These are phyloP conservation scores for Chrysocyon brachyurus DNA, from an alignment of 2,797 vertebrate genomes.

Conservation along the genomic window DNA sequence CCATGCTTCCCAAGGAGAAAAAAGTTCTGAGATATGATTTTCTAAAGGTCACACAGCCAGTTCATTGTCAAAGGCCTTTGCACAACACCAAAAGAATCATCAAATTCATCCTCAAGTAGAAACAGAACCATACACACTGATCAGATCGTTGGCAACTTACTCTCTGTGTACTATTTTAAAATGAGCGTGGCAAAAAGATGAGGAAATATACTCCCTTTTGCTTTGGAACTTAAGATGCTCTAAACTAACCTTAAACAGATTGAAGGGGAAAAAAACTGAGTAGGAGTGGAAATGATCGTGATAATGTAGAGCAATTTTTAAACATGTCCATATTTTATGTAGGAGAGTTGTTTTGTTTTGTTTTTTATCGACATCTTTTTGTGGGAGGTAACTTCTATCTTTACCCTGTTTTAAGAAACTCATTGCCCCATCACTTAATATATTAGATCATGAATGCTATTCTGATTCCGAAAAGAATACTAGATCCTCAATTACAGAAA, in stretches of 20 bases:
- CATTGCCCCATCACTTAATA: background rate
- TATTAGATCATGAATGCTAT: conserved; percentile 49
- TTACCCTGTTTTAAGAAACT: conserved; percentile 69
- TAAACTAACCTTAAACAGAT: conserved; percentile 71
- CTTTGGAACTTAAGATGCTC: conserved; percentile 24
- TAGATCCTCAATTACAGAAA: conserved; percentile 39
- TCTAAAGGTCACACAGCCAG: background rate
- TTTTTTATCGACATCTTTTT: conserved; percentile 66
- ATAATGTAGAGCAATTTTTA: conserved; percentile 72
- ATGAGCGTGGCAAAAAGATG: background rate
- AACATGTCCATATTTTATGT: conserved; percentile 78
- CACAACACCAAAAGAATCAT: background rate
- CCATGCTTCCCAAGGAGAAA: background rate
- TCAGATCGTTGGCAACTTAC: background rate
- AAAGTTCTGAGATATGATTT: background rate
- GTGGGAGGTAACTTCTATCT: conserved; percentile 71
- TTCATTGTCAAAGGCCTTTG: background rate
- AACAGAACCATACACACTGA: background rate
- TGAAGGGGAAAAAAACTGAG: conserved; percentile 66
- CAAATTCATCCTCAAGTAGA: background rate
- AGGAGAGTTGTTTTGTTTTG: conserved; percentile 61
- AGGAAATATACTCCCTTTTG: conserved; percentile 14
- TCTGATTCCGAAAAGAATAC: background rate
- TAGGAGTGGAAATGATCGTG: conserved; percentile 69
- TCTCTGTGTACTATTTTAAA: background rate